Conservation (phyloP, 2,797 vertebrate species). For the Etheostoma nigrum region DNA sequence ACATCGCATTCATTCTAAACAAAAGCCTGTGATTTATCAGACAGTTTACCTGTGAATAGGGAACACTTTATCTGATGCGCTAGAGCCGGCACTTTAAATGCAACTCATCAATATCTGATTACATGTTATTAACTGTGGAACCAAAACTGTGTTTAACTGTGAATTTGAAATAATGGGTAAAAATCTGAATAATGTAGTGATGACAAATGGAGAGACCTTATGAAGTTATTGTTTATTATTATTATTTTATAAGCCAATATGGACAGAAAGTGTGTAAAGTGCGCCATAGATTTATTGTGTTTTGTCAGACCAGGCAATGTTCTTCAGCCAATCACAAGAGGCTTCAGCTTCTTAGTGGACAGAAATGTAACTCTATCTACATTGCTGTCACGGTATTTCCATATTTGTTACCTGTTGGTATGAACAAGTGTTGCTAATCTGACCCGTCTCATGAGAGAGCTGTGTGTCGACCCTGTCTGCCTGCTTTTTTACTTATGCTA, state of each 20-base stretch:
- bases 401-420: slow-evolving; percentile 14
- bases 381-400: neutral
- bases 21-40: slow-evolving; percentile 43
- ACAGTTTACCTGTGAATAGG: slow-evolving; percentile 43
- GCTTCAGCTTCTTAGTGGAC: neutral
- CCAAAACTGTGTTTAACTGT: slow-evolving; percentile 1
- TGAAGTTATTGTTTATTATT: neutral
- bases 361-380: neutral
- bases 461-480: neutral
- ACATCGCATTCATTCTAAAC: slow-evolving; percentile 21
- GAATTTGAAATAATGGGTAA: neutral
- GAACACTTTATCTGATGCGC: slow-evolving; percentile 40
- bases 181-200: neutral
- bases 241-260: neutral
- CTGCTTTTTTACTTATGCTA: neutral
- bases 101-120: slow-evolving; percentile 36
- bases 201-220: neutral
- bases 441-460: slow-evolving; percentile 20
- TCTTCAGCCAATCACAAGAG: neutral
- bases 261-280: neutral
- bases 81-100: slow-evolving; percentile 26
- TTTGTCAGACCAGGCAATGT: neutral
- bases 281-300: neutral
- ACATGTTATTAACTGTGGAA: slow-evolving; percentile 15
- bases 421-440: slow-evolving; percentile 27